phyloP scores from a whole-genome alignment of 2,888 invertebrate species.

The Deroplatys truncata region DNA sequence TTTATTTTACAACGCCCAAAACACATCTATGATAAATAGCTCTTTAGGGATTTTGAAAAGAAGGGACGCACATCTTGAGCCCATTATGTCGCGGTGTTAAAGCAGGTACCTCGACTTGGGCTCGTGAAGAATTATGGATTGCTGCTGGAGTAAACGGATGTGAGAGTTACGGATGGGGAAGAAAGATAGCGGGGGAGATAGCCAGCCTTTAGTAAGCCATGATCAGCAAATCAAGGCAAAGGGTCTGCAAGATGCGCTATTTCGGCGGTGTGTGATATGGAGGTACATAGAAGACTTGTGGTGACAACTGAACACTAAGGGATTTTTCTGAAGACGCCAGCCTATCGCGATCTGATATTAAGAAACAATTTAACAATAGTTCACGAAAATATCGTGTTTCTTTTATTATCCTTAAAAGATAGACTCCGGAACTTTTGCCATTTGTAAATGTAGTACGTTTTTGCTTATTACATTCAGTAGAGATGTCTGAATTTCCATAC shows the following conservation, averaged over 20 bases:
- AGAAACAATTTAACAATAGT: too few species aligned
- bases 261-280: not conserved
- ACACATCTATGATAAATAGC: not conserved
- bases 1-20: not conserved
- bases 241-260: not conserved
- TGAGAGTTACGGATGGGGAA: not conserved
- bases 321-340: too few species aligned
- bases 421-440: too few species aligned
- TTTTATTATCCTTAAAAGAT: too few species aligned
- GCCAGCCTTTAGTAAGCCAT: slow-evolving; percentile 14
- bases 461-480: too few species aligned
- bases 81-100: not conserved
- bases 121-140: not conserved
- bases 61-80: not conserved
- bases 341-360: too few species aligned
- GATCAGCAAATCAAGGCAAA: slow-evolving; percentile 22
- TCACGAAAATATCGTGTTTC: too few species aligned
- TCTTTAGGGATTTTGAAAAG: not conserved
- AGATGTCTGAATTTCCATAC: too few species aligned
- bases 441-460: too few species aligned
- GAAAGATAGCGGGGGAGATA: slow-evolving; percentile 15
- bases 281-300: not conserved
- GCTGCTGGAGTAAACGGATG: not conserved
- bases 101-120: not conserved
- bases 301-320: not conserved